Conservation (phyloP, 2,113 vertebrate genomes). For the Myiozetetes cayanensis region DNA sequence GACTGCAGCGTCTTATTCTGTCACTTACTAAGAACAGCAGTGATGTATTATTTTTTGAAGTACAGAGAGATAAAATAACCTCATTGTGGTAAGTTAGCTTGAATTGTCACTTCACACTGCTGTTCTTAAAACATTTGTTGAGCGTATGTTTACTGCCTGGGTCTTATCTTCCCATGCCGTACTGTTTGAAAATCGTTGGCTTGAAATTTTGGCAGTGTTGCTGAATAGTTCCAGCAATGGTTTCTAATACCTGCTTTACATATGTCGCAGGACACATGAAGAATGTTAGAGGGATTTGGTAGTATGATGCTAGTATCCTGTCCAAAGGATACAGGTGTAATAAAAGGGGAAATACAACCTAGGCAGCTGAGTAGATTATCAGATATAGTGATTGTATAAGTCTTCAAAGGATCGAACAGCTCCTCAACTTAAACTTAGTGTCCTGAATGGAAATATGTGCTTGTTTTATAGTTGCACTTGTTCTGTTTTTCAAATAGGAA, state of each 20-base stretch:
- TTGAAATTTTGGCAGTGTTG: not conserved
- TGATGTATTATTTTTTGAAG: not conserved
- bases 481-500: not conserved
- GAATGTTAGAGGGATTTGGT: not conserved
- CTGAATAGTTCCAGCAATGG: not conserved
- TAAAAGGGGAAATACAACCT: not conserved
- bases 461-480: not conserved
- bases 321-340: not conserved
- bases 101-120: not conserved
- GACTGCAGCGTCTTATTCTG: too few relatives aligned
- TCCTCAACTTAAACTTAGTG: not conserved
- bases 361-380: not conserved
- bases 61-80: conserved; percentile 32
- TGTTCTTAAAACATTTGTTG: not conserved
- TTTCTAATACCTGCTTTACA: not conserved
- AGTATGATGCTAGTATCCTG: not conserved
- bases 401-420: not conserved
- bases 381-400: not conserved
- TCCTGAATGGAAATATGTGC: not conserved
- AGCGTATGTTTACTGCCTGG: conserved; percentile 14
- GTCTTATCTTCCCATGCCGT: conserved; percentile 22
- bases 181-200: not conserved
- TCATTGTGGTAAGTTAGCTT: not conserved
- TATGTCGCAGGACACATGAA: not conserved
- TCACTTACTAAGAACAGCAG: too few relatives aligned